Evolutionary conservation across 2,113 vertebrate genomes (phyloP).

Genomic region (Hyaena hyaena): DNA sequence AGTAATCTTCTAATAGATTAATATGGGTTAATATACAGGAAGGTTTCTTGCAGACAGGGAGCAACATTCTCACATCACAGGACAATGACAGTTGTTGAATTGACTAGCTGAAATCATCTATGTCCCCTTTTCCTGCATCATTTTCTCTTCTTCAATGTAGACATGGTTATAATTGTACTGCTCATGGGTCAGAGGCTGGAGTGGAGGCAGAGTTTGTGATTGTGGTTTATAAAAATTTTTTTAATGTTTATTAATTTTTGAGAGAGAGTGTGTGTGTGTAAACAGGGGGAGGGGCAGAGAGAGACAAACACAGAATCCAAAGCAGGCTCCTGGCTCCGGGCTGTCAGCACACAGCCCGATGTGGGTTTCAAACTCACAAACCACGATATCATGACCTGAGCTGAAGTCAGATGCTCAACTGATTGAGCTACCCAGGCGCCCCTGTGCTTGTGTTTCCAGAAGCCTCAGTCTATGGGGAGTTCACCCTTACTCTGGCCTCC

Average conservation of each 20-base stretch:
- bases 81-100: neutral
- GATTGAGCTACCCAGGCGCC: too few relatives aligned
- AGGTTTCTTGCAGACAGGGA: neutral
- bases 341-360: too few relatives aligned
- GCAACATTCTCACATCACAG: neutral
- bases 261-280: too few relatives aligned
- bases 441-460: constrained; percentile 25
- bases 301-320: too few relatives aligned
- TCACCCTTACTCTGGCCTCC: neutral
- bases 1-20: neutral
- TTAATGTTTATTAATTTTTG: too few relatives aligned
- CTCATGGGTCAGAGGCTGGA: neutral
- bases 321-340: too few relatives aligned
- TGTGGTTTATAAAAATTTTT: neutral
- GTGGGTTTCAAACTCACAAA: too few relatives aligned
- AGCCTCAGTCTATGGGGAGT: neutral
- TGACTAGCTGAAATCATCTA: neutral
- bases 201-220: neutral
- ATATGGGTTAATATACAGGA: neutral
- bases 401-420: too few relatives aligned
- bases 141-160: neutral
- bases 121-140: neutral
- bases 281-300: too few relatives aligned
- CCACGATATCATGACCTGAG: too few relatives aligned
- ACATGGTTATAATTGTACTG: neutral